Percentiles rank a stretch among this genome's conserved stretches.
These are phyloP conservation scores for Xenopus laevis DNA, from an alignment of 2,113 vertebrate species.

Conservation along the genomic window DNA sequence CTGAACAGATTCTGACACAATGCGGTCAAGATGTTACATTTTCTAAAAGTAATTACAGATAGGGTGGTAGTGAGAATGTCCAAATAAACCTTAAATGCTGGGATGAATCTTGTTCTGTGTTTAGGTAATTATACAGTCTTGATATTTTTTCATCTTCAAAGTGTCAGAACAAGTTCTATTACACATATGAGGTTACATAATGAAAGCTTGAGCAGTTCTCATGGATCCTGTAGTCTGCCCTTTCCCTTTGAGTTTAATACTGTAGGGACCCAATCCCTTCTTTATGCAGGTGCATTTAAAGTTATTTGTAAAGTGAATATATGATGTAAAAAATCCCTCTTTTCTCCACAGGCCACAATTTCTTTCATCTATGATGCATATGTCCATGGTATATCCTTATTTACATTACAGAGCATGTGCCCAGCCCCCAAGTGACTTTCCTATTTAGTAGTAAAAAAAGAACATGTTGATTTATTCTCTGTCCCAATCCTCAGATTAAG, in stretches of 20 bases:
- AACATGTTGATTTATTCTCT: conserved; percentile 26
- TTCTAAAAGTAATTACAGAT: no score
- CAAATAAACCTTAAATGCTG: no score
- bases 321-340: conserved; percentile 30
- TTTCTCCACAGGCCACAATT: conserved; percentile 32
- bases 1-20: no score
- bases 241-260: not conserved
- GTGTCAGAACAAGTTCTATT: not conserved
- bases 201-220: not conserved
- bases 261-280: not conserved
- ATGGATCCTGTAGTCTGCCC: not conserved
- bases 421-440: conserved; percentile 28
- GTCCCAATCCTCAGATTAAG: conserved; percentile 35
- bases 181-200: not conserved
- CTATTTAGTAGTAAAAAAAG: conserved; percentile 27
- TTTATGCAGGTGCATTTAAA: not conserved
- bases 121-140: not conserved
- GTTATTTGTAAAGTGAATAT: conserved; percentile 31
- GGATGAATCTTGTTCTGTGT: no score
- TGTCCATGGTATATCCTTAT: conserved; percentile 28
- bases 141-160: not conserved
- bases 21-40: no score
- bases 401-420: conserved; percentile 36
- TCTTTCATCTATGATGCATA: conserved; percentile 40
- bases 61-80: no score